Evolutionary conservation across 1,140 invertebrate species (phyloP), one percentile per base, ranked within the genome.

Genomic region (Panagrolaimus sp.): DNA sequence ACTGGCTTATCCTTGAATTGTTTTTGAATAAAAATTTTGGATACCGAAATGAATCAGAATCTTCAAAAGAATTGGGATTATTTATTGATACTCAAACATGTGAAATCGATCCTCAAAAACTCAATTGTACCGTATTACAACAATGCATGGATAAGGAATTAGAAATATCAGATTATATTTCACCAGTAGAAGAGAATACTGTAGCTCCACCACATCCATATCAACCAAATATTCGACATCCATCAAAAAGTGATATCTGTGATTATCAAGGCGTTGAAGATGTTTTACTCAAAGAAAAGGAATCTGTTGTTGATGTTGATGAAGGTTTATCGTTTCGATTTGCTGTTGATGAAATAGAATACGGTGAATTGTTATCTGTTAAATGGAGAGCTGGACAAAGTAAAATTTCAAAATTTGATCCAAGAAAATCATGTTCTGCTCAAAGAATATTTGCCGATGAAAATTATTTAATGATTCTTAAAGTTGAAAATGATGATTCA

Each of bases 361-460:
- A 26, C 8, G 52, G 52, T 14, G 52, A 58, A 17, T 12, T 58
- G 17, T 26, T 58, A 21, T 58, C 52, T 5, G 17, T n/a, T 5
- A 26, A 21, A 26, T 58, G 52, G 52, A 58, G 3, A 4, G 8
- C 14, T 8, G 10, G 21, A 14, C 10, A n/a, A 10, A 28, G 17
- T 2, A 21, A 21, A 28, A 26, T 58, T 26, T 21, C 52, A 14
- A 12, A 8, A 2, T 58, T 58, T 28, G 52, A 58, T 12, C 52
- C 52, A 21, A 28, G 52, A 21, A 21, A 58, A 21, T n/a, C 17
- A 2, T 58, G 52, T 58, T 58, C 52, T 12, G 52, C 21, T 12
- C 52, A 58, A 14, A 21, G 52, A 24, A 26, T 58, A 58, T 58
- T 58, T 28, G 17, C 52, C 14, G 52, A 58, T 58, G 52, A 28